Conservation (phyloP, 2,888 invertebrate species). For the Laspeyria flexula region DNA sequence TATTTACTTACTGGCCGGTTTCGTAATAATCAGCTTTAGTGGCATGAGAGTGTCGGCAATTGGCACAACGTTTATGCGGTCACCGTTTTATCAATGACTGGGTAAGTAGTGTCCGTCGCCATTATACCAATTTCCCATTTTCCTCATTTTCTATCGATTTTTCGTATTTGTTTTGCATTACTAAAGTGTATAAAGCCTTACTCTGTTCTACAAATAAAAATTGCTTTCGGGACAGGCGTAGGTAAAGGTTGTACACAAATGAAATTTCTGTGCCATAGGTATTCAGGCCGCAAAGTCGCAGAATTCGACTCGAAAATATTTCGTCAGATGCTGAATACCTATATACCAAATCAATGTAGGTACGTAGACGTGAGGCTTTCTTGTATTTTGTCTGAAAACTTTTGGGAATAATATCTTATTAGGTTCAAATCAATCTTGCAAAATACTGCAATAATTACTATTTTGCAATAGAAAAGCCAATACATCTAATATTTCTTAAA, state of each 20-base stretch:
- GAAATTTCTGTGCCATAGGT: conserved; percentile 11
- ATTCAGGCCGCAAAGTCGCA: conserved; percentile 6
- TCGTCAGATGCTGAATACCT: conserved; percentile 1
- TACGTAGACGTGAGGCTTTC: neutral
- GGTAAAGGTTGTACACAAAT: conserved; percentile 8
- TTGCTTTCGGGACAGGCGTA: conserved; percentile 1
- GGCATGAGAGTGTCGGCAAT: conserved; percentile 50
- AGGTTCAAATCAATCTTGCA: conserved; percentile 15
- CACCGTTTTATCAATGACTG: conserved; percentile 57
- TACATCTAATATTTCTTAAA: no score
- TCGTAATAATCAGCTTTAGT: conserved; percentile 48
- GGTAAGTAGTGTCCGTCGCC: conserved; percentile 26
- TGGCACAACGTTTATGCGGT: conserved; percentile 57
- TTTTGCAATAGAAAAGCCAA: neutral
- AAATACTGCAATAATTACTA: neutral
- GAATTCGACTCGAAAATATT: conserved; percentile 18
- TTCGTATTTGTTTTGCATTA: neutral
- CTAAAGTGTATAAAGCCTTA: neutral
- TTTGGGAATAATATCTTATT: no score
- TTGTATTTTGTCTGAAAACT: conserved; percentile 22
- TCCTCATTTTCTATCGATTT: neutral
- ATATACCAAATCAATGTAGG: no score
- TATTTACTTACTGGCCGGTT: conserved; percentile 33
- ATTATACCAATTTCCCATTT: conserved; percentile 28
- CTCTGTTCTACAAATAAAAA: conserved; percentile 5